Base-by-base conservation (phyloP, 2,797 vertebrate species). In the Acanthopagrus latus region DNA sequence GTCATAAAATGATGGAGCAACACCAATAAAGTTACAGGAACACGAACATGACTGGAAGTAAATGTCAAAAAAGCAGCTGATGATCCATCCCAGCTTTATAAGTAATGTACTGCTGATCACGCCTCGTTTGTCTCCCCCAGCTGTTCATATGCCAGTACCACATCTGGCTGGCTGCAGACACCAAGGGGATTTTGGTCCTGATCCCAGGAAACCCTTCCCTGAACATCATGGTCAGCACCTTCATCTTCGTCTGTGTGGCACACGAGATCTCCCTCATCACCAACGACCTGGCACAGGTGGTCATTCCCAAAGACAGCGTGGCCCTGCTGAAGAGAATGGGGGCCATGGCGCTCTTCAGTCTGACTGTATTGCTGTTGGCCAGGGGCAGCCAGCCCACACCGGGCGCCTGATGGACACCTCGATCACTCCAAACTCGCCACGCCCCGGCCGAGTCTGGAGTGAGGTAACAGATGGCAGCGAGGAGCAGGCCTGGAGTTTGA, bases 61-160 rank as follows among this genome's bases (percentile, higher is more conserved):
- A 20, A 43, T 2, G 13, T 20, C 2, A 43, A 18, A 21, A 25
- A 62, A 29, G n/a, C 5, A 23, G 7, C 29, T 50, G 23, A 6
- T 4, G 17, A 8, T 48, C 10, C 2, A 18, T 18, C 13, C 3
- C 21, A 41, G 51, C 50, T 74, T 16, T 70, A 20, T 23, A 18
- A 33, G 10, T 48, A 16, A 29, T 50, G 48, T 4, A 3, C 3
- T 3, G 11, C 2, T 73, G 2, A 55, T 23, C 9, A 25, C 33
- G 50, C 16, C 62, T 46, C 69, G 27, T 89, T 75, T 89, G 81
- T 69, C 76, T 93, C 86, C 76, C 64, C 72, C 81, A 99, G 98
- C 97, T 99, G 44, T 99, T 99, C 87, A 99, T 99, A 81, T 99
- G 98, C 90, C 98, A 99, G 64, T 99, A 99, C 89, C 98, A 99